phyloP scores from a whole-genome alignment of 1,140 invertebrate species.

The Penaeus vannamei region DNA sequence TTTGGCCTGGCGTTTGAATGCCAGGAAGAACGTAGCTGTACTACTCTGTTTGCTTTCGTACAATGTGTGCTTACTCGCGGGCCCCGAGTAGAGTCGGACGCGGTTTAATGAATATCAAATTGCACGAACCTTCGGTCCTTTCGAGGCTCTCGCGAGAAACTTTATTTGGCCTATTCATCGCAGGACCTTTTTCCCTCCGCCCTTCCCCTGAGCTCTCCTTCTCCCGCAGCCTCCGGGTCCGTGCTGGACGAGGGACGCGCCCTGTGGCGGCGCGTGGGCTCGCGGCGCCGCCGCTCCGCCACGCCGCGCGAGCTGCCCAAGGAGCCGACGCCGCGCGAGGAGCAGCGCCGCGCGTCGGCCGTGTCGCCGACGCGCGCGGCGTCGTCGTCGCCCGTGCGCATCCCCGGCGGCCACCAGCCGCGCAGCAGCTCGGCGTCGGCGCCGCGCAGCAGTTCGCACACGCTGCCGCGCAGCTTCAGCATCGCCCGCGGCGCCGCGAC shows the following conservation, averaged over 20 bases:
- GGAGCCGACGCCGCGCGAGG: conserved; percentile 33
- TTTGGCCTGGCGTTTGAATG: too few species aligned
- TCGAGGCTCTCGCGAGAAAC: too few species aligned
- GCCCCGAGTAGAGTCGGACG: too few species aligned
- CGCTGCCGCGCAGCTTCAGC: conserved; percentile 37
- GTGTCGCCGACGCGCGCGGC: conserved; percentile 49
- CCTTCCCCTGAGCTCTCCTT: neutral
- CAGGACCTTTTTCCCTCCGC: neutral
- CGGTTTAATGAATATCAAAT: too few species aligned
- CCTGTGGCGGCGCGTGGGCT: conserved; percentile 52
- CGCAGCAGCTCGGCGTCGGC: conserved; percentile 31
- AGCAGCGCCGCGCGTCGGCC: conserved; percentile 42
- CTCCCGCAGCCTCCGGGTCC: conserved; percentile 41
- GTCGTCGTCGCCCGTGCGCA: conserved; percentile 50
- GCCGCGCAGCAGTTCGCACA: conserved; percentile 28
- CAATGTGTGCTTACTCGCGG: too few species aligned
- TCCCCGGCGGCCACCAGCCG: conserved; percentile 36
- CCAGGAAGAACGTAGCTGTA: too few species aligned
- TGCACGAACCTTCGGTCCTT: too few species aligned
- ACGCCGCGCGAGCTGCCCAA: conserved; percentile 53
- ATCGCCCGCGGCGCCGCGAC: conserved; percentile 4
- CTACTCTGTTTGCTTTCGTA: too few species aligned
- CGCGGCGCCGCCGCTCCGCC: conserved; percentile 48
- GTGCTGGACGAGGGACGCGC: conserved; percentile 49
- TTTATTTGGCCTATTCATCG: too few species aligned